These are phyloP conservation scores for Strix occidentalis DNA, from an alignment of 2,797 vertebrate species.

Conservation along the genomic window DNA sequence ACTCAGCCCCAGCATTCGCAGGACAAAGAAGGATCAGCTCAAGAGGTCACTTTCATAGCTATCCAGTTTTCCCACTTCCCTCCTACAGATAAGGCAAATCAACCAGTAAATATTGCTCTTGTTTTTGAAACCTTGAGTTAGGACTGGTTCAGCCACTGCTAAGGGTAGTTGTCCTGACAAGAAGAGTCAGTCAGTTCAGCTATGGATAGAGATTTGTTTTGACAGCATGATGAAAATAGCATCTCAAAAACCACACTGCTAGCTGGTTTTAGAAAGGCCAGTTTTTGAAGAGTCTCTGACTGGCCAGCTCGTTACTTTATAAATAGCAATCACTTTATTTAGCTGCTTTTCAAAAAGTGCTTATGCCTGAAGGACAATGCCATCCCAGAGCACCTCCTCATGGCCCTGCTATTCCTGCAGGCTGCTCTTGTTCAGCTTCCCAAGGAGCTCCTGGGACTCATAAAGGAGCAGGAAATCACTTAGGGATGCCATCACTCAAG, in stretches of 20 bases:
- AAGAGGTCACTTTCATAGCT: background rate
- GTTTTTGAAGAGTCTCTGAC: background rate
- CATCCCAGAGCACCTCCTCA: background rate
- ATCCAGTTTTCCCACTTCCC: background rate
- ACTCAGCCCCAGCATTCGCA: background rate
- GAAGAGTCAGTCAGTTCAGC: constrained; percentile 17
- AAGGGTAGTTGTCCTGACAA: constrained; percentile 5
- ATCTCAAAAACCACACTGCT: constrained; percentile 15
- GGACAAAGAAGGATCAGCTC: background rate
- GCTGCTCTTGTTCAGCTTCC: background rate
- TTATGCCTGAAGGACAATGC: background rate
- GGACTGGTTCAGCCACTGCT: background rate
- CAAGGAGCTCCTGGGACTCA: background rate
- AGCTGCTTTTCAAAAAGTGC: background rate
- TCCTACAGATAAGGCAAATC: background rate
- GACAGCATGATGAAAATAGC: constrained; percentile 47
- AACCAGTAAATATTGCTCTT: background rate
- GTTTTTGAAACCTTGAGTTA: background rate
- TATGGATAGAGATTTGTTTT: constrained; percentile 38
- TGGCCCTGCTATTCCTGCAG: background rate
- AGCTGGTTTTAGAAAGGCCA: background rate
- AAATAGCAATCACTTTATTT: background rate
- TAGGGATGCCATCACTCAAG: background rate
- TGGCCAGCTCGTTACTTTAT: background rate
- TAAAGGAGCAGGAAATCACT: background rate